A percentile compares a stretch with the other conserved stretches of the same genome.
phyloP scores from a whole-genome alignment of 64 coral and sea anemone species.

The Montipora foliosa region DNA sequence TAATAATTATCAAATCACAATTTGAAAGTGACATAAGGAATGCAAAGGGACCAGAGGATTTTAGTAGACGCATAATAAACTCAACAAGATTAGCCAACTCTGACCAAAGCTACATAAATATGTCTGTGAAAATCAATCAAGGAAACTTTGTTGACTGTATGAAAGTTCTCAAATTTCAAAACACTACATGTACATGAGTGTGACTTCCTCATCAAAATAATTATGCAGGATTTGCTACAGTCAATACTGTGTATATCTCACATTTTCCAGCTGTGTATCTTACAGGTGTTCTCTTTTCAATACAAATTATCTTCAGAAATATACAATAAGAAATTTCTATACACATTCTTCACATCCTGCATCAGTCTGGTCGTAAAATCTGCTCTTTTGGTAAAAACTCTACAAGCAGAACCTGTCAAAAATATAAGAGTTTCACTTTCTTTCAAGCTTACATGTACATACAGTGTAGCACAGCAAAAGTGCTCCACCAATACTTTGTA shows the following conservation, averaged over 20 bases:
- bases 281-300: neutral
- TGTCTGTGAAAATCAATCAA: too few relatives aligned
- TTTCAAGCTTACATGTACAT: neutral
- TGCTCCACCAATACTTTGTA: neutral
- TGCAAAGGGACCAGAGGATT: neutral
- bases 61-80: neutral
- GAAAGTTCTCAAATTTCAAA: too few relatives aligned
- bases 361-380: conserved; percentile 95
- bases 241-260: neutral
- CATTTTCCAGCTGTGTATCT: conserved; percentile 21
- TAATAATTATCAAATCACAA: neutral
- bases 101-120: too few relatives aligned
- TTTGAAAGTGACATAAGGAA: neutral
- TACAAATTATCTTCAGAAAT: conserved; percentile 50
- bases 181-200: too few relatives aligned
- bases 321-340: conserved; percentile 34
- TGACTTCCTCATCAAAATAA: too few relatives aligned
- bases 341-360: neutral
- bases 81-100: too few relatives aligned
- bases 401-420: conserved; percentile 91
- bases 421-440: neutral
- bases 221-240: neutral
- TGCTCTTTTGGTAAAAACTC: conserved; percentile 97
- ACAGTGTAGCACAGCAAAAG: too few relatives aligned
- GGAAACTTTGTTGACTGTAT: too few relatives aligned